Conservation (phyloP, 2,888 invertebrate genomes). For the Neoaliturus tenellus region DNA sequence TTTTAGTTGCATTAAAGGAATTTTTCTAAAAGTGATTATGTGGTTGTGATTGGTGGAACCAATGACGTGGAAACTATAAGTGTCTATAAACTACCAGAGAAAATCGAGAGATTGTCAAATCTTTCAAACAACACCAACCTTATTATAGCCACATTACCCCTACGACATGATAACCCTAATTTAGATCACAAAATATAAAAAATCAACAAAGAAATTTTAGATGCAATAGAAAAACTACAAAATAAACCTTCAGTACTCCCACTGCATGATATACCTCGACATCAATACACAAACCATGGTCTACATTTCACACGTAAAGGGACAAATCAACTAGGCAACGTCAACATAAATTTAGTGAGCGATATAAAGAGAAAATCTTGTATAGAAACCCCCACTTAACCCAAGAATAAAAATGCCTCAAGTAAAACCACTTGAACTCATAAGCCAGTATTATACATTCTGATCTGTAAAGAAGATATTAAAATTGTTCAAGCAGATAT, state of each 20-base stretch:
- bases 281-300: neutral
- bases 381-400: too few relatives aligned
- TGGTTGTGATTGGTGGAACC: slow-evolving; percentile 7
- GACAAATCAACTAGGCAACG: neutral
- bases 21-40: neutral
- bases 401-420: neutral
- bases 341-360: neutral
- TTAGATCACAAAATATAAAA: neutral
- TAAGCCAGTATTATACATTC: neutral
- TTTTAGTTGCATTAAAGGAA: neutral
- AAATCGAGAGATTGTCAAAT: neutral
- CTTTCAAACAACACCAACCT: neutral
- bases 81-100: neutral
- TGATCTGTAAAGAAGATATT: neutral
- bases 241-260: neutral
- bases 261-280: neutral
- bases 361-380: neutral
- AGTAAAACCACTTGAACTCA: neutral
- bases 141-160: neutral
- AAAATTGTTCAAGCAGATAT: neutral
- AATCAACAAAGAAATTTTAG: neutral
- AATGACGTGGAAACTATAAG: neutral
- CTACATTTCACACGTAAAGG: neutral
- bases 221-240: neutral
- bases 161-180: neutral